phyloP scores from a whole-genome alignment of 2,888 invertebrate species.

The Tenthredo scrophulariae region DNA sequence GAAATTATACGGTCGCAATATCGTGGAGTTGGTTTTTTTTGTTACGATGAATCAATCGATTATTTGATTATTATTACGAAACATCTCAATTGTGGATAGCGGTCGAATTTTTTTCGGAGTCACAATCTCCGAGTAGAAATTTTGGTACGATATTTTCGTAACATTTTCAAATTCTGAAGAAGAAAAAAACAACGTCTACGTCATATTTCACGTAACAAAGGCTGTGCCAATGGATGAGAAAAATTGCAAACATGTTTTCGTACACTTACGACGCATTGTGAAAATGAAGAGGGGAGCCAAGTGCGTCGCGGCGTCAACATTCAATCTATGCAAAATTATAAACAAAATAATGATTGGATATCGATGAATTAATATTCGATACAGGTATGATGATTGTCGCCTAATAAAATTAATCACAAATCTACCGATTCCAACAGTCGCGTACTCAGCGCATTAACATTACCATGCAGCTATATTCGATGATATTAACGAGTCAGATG shows the following conservation, averaged over 20 bases:
- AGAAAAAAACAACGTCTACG: background rate
- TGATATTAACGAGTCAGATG: background rate
- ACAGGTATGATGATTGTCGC: too few species aligned
- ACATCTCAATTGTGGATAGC: background rate
- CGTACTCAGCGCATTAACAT: background rate
- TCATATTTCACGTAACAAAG: background rate
- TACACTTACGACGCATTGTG: background rate
- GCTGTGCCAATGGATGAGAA: conserved; percentile 2
- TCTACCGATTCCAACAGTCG: background rate
- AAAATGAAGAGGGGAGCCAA: conserved; percentile 10
- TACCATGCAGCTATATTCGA: background rate
- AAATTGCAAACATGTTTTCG: conserved; percentile 31
- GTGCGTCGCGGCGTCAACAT: conserved; percentile 1
- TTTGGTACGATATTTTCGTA: background rate
- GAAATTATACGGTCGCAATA: background rate
- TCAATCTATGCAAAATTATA: background rate
- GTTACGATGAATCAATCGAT: background rate
- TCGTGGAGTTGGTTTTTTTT: background rate
- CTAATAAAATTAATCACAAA: too few species aligned
- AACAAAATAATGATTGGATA: too few species aligned
- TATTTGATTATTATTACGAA: background rate
- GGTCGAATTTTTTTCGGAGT: background rate
- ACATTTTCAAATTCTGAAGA: background rate
- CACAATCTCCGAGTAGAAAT: background rate
- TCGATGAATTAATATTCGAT: too few species aligned